A percentile compares a stretch with the other conserved stretches of the same genome.
phyloP scores from a whole-genome alignment of 1,140 invertebrate genomes.

The Triops longicaudatus region DNA sequence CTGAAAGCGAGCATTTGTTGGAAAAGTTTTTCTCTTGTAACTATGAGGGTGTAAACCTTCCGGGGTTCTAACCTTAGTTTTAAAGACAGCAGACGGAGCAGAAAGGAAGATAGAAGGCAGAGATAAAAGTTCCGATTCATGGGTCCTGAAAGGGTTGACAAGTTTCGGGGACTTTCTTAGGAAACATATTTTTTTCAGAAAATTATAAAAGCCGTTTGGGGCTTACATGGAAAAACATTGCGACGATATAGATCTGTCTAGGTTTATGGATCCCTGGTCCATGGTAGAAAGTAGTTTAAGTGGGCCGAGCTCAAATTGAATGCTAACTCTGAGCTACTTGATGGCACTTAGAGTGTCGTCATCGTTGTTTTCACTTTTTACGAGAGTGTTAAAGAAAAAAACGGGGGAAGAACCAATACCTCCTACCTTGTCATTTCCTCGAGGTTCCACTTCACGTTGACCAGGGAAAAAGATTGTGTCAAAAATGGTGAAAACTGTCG shows the following conservation, averaged over 20 bases:
- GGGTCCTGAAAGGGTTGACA: background rate
- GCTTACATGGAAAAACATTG: background rate
- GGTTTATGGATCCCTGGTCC: background rate
- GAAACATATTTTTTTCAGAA: background rate
- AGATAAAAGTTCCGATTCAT: slow-evolving; percentile 7
- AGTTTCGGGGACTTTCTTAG: background rate
- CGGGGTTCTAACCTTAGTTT: background rate
- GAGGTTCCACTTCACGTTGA: background rate
- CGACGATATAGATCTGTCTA: background rate
- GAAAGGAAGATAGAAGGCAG: background rate
- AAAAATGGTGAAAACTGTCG: background rate
- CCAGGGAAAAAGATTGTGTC: background rate
- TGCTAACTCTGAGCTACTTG: background rate
- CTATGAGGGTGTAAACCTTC: too few species aligned
- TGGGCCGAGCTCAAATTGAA: background rate
- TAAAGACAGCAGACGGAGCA: background rate
- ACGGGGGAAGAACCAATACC: background rate
- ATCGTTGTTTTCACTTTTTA: background rate
- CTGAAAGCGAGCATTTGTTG: background rate
- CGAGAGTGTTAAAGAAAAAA: background rate
- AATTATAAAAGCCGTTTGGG: background rate
- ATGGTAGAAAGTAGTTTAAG: background rate
- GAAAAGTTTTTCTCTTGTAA: background rate
- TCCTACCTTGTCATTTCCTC: background rate
- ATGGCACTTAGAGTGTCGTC: background rate